Base-by-base conservation (phyloP, 2,888 invertebrate species). In the Caenorhabditis sp. region DNA sequence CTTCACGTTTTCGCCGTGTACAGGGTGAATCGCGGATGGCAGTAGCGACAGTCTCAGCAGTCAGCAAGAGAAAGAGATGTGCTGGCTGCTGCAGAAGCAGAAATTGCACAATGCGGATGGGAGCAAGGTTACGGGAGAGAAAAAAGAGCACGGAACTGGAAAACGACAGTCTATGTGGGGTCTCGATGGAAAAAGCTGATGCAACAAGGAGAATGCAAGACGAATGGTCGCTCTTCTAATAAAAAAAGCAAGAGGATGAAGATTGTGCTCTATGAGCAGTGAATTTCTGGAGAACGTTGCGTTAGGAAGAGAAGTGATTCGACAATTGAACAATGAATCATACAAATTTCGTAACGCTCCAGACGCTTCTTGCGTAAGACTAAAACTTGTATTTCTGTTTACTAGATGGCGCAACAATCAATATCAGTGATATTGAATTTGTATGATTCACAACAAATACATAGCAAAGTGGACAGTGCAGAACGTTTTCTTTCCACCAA, bases 1-100 rank as follows among this genome's bases (percentile, higher is more conserved):
- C 81, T 81, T 81, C 81, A 81, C 81, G 81, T 81, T 76, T 81
- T 81, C 81, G 32, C 69, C 74, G 60, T 68, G 72, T 69, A 77
- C 77, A 69, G 69, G 62, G 76, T 50, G 60, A 74, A 74, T 74
- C 64, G 74, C 20, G 35, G 62, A 62, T 55, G 68, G 61, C 61
- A 61, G 32, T n/a, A n/a, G 50, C 20, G 20, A 20, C 11, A 32
- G 53, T 47, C 18, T 61, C 15, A 37, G 77, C 61, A 22, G 32
- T 6, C 28, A 35, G 53, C 51, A 18, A 50, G 20, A 26, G 61
- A 47, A 47, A 18, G 61, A 62, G 28, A 4, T 26, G 26, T 11
- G 47, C n/a, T 26, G 37, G 20, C 47, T 50, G 24, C 53, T 60
- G 60, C 74, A 67, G 18, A 58, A 58, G 40, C 18, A 35, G n/a